Base-by-base conservation (phyloP, 1,140 invertebrate species). In the Drosophila arizonae region DNA sequence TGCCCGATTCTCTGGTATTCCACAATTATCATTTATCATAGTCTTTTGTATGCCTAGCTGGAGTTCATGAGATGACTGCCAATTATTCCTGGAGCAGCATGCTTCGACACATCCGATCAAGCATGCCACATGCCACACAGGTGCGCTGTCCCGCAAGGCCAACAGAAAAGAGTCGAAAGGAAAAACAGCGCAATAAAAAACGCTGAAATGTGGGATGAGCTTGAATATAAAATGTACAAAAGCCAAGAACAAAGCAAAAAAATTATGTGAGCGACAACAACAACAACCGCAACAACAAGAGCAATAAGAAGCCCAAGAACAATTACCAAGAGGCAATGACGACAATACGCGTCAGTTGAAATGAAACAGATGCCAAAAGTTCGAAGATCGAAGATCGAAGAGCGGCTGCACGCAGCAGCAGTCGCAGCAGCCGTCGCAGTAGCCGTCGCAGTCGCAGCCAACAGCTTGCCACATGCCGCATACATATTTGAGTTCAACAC, bases 261-360 rank as follows among this genome's bases (percentile, higher is more conserved):
- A 51, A 51, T 46, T 52, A 70, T 77, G 56, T 57, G 50, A 81
- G 61, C 64, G 78, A 81, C 78, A 51, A 80, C 54, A 39, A 13
- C 36, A 39, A 39, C 63, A 54, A 81, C 78, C 30, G 79, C 54
- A 39, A 13, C 36, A 17, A 51, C 68, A 72, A 72, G 13, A 65
- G 57, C 48, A 72, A 72, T 24, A 24, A 24, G 21, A 24, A 24
- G 21, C 56, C 28, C 52, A 54, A 58, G 39, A 15, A 28, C 46
- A 63, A 52, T 26, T 57, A 26, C 39, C 39, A 55, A 62, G 36
- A 58, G 17, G 3, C 73, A 74, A 77, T 79, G 81, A 87, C 77
- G 87, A 90, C 87, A 90, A 90, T 73, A 74, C 64, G 77, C 77
- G 87, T 66, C 71, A 68, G 81, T 52, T 76, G 87, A 90, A 26